Percentiles rank a stretch among this genome's conserved stretches.
Evolutionary conservation across 2,113 vertebrate species (phyloP).

Genomic region (Monopterus albus): DNA sequence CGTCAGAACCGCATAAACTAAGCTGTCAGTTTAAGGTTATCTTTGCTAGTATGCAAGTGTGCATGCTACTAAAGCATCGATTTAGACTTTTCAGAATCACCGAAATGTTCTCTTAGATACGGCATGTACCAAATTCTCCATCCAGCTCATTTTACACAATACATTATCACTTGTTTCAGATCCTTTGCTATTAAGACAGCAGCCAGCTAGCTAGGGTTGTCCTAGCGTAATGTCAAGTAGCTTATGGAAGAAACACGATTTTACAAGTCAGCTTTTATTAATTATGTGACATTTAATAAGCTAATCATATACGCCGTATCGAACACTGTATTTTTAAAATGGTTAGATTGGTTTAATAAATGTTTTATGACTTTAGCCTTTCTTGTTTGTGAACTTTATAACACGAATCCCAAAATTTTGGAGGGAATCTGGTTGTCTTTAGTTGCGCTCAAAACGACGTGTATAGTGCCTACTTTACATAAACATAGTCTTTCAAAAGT

Average conservation of each 20-base stretch:
- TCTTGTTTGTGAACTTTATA: accelerated
- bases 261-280: neutral
- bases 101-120: neutral
- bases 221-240: no score
- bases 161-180: neutral
- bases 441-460: neutral
- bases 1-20: neutral
- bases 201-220: neutral
- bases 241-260: neutral
- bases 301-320: neutral
- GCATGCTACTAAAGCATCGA: accelerated
- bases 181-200: neutral
- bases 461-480: neutral
- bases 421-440: neutral
- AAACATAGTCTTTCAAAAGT: no score
- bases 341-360: neutral
- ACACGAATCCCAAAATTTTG: neutral
- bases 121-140: accelerated
- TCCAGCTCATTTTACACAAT: accelerated
- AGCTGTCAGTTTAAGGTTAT: neutral
- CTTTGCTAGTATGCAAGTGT: accelerated
- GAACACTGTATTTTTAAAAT: neutral
- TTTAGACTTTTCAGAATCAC: neutral
- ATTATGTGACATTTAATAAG: no score
- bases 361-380: accelerated